Evolutionary conservation across 2,113 vertebrate species (phyloP).

Genomic region (Sterna hirundo): DNA sequence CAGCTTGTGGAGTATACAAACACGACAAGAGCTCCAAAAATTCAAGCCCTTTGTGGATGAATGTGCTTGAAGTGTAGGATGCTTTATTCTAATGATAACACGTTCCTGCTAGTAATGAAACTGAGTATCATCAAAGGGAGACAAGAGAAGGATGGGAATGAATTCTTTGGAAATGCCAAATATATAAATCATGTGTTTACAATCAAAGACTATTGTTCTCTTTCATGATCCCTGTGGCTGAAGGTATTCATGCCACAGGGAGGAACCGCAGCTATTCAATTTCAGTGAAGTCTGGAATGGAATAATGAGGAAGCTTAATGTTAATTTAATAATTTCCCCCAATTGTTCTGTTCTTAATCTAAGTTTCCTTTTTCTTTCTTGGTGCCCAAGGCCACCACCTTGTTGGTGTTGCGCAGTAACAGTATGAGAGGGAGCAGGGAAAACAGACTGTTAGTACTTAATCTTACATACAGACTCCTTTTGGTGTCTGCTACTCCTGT

Average conservation of each 20-base stretch:
- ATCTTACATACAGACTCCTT: not conserved
- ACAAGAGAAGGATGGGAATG: not conserved
- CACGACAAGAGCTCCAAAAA: not conserved
- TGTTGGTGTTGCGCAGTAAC: not conserved
- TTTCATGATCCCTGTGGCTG: conserved; percentile 22
- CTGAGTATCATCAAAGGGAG: not conserved
- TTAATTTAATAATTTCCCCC: conserved; percentile 58
- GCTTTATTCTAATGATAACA: not conserved
- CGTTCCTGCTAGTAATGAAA: not conserved
- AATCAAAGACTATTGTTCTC: conserved; percentile 37
- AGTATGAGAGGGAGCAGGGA: not conserved
- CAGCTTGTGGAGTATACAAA: not conserved
- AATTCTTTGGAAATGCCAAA: conserved; percentile 20
- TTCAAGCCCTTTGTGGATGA: not conserved
- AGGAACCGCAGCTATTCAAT: conserved; percentile 12
- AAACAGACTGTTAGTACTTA: not conserved
- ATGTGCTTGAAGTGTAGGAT: not conserved
- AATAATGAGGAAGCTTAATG: conserved; percentile 47
- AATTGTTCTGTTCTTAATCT: conserved; percentile 52
- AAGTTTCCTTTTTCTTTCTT: conserved; percentile 51
- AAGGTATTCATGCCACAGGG: conserved; percentile 29
- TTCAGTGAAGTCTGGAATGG: conserved; percentile 24
- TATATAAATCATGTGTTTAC: conserved; percentile 19
- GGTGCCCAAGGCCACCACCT: conserved; percentile 20
- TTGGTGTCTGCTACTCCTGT: not conserved